These are phyloP conservation scores for Drosophila antonietae DNA, from an alignment of 2,888 invertebrate species.

Conservation along the genomic window DNA sequence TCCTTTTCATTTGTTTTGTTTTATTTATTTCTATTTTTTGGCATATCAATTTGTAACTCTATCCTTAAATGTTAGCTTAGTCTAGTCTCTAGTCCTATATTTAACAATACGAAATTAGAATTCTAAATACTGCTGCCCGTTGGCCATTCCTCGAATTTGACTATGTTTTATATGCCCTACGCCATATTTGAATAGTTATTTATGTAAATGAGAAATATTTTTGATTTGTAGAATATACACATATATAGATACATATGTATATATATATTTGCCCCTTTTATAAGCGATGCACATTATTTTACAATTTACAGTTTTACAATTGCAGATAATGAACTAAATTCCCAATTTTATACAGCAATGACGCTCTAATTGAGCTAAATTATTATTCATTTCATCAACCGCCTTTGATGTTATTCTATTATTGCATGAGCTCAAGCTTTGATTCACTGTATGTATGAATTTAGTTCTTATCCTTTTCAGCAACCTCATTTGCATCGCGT, in stretches of 20 bases:
- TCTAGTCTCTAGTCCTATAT: slow-evolving; percentile 1
- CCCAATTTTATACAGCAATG: neutral
- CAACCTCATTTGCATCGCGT: neutral
- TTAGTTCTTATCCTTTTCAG: neutral
- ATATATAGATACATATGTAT: neutral
- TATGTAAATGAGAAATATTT: slow-evolving; percentile 15
- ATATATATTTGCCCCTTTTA: slow-evolving; percentile 5
- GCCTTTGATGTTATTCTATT: neutral
- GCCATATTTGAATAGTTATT: neutral
- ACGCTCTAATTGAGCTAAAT: neutral
- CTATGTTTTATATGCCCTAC: slow-evolving; percentile 18
- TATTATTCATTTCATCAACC: neutral
- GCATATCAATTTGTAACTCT: slow-evolving; percentile 13
- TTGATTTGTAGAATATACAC: slow-evolving; percentile 12
- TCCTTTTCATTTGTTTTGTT: slow-evolving; percentile 29
- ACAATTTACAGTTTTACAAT: neutral
- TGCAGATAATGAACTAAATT: neutral
- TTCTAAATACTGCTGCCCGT: slow-evolving; percentile 52
- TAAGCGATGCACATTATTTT: neutral
- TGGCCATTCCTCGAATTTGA: slow-evolving; percentile 55
- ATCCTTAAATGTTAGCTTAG: slow-evolving; percentile 10
- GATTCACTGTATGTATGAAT: neutral
- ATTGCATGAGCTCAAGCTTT: neutral
- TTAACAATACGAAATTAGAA: slow-evolving; percentile 27
- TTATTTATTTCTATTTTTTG: slow-evolving; percentile 11